Conservation (phyloP, 2,888 invertebrate species). For the Stenodera caucasica region DNA sequence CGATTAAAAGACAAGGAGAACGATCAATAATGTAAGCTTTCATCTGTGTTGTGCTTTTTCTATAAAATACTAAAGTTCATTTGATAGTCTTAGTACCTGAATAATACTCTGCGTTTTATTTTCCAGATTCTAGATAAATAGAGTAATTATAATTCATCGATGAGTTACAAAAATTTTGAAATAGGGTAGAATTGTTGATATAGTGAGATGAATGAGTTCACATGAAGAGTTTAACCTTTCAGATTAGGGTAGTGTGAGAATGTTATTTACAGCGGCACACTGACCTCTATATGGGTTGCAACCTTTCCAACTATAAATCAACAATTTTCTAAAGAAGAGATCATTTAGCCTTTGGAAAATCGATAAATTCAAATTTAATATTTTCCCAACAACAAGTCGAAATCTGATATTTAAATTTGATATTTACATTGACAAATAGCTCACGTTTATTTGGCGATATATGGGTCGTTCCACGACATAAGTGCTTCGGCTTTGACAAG, state of each 20-base stretch:
- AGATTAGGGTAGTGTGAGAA: not conserved
- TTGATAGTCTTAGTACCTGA: no score
- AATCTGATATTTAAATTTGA: no score
- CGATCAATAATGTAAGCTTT: constrained; percentile 24
- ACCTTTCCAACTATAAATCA: not conserved
- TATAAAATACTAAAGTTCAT: not conserved
- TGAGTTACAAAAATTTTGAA: no score
- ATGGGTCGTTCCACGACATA: no score
- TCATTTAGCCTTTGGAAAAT: not conserved
- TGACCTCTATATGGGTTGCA: not conserved
- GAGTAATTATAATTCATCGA: no score
- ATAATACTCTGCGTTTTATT: no score
- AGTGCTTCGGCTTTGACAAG: no score
- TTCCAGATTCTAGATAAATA: no score
- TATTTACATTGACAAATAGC: no score
- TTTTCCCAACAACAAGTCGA: no score
- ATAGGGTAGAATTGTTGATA: no score
- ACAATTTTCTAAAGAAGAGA: not conserved
- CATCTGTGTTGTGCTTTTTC: not conserved
- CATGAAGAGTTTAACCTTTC: not conserved
- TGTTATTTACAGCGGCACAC: not conserved
- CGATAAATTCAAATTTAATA: not conserved
- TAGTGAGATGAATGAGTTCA: not conserved
- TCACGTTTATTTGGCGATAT: no score
- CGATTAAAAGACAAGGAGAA: constrained; percentile 23